Percentiles rank a stretch among this genome's conserved stretches.
Conservation (phyloP, 2,888 invertebrate species). For the Silvanus unidentatus region DNA sequence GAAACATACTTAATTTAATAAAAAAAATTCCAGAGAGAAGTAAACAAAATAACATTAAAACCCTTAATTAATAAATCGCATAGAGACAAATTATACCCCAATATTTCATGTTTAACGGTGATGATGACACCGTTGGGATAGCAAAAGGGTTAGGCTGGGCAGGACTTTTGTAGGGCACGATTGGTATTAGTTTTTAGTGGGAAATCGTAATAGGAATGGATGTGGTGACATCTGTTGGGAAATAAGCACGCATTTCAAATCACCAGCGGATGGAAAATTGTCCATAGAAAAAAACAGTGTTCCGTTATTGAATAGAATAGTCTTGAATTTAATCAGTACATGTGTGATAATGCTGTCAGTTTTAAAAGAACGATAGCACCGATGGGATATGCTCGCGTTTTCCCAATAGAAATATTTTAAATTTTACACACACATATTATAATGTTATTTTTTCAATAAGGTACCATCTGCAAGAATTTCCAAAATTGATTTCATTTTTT, state of each 20-base stretch:
- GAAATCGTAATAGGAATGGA: too few species aligned
- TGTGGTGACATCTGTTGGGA: conserved; percentile 16
- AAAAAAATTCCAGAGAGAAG: conserved; percentile 18
- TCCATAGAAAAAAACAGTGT: too few species aligned
- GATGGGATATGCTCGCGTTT: conserved; percentile 38
- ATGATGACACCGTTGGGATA: conserved; percentile 28
- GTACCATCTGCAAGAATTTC: conserved; percentile 14
- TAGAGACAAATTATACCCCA: conserved; percentile 32
- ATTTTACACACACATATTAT: conserved; percentile 37
- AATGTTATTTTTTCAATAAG: conserved; percentile 30
- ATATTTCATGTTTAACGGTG: conserved; percentile 39
- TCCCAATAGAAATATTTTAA: conserved; percentile 43
- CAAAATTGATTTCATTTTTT: too few species aligned
- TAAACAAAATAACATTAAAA: conserved; percentile 28
- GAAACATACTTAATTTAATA: conserved; percentile 21
- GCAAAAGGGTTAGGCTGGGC: conserved; percentile 24
- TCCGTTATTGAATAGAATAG: too few species aligned
- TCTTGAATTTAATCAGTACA: conserved; percentile 46
- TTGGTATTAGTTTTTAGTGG: neutral
- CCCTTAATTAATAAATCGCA: conserved; percentile 17
- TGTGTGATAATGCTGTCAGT: conserved; percentile 46
- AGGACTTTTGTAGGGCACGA: conserved; percentile 7
- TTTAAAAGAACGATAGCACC: conserved; percentile 46
- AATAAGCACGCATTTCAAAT: conserved; percentile 19
- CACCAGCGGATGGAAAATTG: conserved; percentile 36